Base-by-base conservation (phyloP, 2,888 invertebrate genomes). In the Lepas anatifera region DNA sequence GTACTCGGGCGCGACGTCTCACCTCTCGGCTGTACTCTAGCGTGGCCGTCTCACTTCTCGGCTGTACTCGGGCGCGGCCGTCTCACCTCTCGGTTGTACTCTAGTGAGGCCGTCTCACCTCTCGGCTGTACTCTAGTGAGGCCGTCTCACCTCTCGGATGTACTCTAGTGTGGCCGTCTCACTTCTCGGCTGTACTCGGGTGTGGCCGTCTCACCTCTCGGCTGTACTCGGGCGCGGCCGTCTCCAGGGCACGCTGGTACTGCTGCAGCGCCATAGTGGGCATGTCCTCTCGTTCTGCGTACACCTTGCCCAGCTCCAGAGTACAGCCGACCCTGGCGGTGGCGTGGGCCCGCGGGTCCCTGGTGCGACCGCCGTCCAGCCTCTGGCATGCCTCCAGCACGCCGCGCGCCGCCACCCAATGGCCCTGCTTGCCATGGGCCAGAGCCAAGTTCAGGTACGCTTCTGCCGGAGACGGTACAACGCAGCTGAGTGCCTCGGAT, bases 381-480 rank as follows among this genome's bases (percentile, higher is more conserved):
- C 88, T 86, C 6, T 92, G 87, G 75, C 94, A 95, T 70, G 89
- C 87, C 67, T 89, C 84, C 73, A 95, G 86, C 69, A 92, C 87
- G 75, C 88, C 86, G 68, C 89, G 89, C 8, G 95, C 95, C 78
- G 95, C 93, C 66, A 89, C 86, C 74, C 88, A 86, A 71, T 90
- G 84, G 37, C 92, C 93, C 71, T 89, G 85, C 67, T 90, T 87
- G 78, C 90, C 89, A 76, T 93, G 82, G 22, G 93, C 89, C 71
- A 92, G 89, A 8, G 94, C 96, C 77, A 95, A 84, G 80, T 95
- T 96, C 75, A 96, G 87, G 81, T 96, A 92, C 69, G 95, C 95
- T 85, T 95, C 95, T 95, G 85, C 69, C n/a, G n/a, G n/a, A n/a
- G n/a, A 63, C 85, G 50, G 64, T 67, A 22, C 32, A 22, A n/a